These are phyloP conservation scores for Nebria salina DNA, from an alignment of 2,888 invertebrate genomes.

Conservation along the genomic window DNA sequence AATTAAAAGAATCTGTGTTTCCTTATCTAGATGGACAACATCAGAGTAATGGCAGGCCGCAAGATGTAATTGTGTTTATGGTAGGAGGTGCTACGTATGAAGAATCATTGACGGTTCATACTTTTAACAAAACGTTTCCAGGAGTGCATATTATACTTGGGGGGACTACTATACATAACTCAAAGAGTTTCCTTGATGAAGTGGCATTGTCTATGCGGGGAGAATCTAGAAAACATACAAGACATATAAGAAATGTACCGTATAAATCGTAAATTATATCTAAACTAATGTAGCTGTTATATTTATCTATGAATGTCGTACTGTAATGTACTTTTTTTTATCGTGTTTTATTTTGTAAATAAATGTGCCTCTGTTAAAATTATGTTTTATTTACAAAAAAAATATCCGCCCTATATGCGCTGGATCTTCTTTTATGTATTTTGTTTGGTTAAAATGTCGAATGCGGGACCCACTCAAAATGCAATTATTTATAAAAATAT, in stretches of 20 bases:
- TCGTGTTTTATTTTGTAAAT: conserved; percentile 36
- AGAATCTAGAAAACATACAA: conserved; percentile 64
- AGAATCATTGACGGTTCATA: conserved; percentile 87
- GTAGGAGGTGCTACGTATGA: conserved; percentile 97
- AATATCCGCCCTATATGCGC: no score
- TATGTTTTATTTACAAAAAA: neutral
- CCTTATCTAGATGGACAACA: conserved; percentile 80
- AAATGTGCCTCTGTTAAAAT: conserved; percentile 38
- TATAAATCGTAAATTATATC: conserved; percentile 34
- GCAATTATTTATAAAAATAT: no score
- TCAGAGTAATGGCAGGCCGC: conserved; percentile 72
- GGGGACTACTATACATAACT: conserved; percentile 93
- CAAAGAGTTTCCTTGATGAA: conserved; percentile 81
- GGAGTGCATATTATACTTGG: conserved; percentile 84
- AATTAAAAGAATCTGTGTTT: conserved; percentile 85
- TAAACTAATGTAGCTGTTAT: conserved; percentile 21
- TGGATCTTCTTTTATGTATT: neutral
- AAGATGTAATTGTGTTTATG: conserved; percentile 96
- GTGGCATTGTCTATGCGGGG: conserved; percentile 75
- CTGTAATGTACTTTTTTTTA: conserved; percentile 31
- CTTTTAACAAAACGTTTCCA: conserved; percentile 78
- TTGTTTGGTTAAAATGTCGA: no score
- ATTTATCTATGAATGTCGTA: conserved; percentile 45
- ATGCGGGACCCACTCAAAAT: no score
- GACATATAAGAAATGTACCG: conserved; percentile 54